phyloP scores from a whole-genome alignment of 2,113 vertebrate genomes.

The Athene cunicularia region DNA sequence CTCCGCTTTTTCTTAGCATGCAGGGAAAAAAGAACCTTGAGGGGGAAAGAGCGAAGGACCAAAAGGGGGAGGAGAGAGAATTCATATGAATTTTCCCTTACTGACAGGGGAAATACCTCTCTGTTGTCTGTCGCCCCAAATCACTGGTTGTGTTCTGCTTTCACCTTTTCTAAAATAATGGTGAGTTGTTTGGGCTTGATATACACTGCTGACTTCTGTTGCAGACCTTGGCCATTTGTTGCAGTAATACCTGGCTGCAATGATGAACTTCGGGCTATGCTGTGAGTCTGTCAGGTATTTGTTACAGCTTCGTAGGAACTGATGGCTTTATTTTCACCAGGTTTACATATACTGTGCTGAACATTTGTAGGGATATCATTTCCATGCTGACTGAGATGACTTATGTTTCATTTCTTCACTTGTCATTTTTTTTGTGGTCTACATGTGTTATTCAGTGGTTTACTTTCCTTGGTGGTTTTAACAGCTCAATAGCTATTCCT shows the following conservation, averaged over 20 bases:
- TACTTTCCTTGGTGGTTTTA: neutral
- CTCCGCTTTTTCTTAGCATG: neutral
- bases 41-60: neutral
- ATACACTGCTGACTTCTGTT: neutral
- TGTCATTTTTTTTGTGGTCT: neutral
- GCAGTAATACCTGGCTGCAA: slow-evolving; percentile 15
- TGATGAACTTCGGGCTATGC: neutral
- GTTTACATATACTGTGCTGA: neutral
- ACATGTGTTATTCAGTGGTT: neutral
- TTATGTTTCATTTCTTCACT: neutral
- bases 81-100: neutral
- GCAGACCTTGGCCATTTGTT: slow-evolving; percentile 7
- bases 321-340: neutral
- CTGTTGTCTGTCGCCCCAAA: neutral
- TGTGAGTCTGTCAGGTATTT: slow-evolving; percentile 10
- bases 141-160: neutral
- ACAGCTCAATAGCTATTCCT: neutral
- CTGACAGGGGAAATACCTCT: neutral
- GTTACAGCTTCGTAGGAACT: neutral
- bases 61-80: neutral
- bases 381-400: neutral
- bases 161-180: slow-evolving; percentile 20
- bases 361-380: neutral
- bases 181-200: neutral
- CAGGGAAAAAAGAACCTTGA: neutral